Evolutionary conservation across 2,797 vertebrate genomes (phyloP).

Genomic region (Neosilurus hyrtlii): DNA sequence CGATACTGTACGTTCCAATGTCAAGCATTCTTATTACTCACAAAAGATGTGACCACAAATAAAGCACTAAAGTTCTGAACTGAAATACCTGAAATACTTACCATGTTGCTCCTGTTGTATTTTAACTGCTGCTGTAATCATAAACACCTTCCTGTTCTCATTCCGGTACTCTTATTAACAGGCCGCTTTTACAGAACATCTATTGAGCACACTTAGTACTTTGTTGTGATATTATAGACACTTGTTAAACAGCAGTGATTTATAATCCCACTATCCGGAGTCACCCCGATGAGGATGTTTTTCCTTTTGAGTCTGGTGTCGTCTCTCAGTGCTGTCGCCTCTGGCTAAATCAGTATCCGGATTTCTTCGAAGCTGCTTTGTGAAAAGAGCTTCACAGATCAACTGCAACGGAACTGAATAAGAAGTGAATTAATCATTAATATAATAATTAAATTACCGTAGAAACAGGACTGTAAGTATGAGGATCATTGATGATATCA

Average conservation of each 20-base stretch:
- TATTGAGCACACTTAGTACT: background rate
- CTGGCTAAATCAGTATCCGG: conserved; percentile 7
- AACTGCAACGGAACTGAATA: background rate
- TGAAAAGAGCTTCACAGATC: background rate
- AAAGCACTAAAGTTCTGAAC: background rate
- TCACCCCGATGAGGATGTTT: background rate
- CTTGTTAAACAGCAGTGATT: background rate
- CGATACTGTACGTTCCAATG: background rate
- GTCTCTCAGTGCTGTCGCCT: background rate
- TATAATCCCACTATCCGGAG: background rate
- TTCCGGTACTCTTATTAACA: background rate
- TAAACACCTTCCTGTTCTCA: background rate
- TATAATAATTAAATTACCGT: no score
- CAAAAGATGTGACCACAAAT: background rate
- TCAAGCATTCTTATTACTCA: background rate
- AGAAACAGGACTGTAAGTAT: background rate
- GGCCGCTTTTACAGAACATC: background rate
- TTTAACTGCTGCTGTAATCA: background rate
- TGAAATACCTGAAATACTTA: background rate
- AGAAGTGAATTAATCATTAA: background rate
- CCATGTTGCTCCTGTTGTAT: background rate
- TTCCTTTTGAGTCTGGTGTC: background rate
- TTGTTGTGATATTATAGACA: background rate
- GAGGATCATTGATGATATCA: background rate
- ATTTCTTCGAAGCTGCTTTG: background rate